Evolutionary conservation across 2,797 vertebrate genomes (phyloP).

Genomic region (Etheostoma perlongum): DNA sequence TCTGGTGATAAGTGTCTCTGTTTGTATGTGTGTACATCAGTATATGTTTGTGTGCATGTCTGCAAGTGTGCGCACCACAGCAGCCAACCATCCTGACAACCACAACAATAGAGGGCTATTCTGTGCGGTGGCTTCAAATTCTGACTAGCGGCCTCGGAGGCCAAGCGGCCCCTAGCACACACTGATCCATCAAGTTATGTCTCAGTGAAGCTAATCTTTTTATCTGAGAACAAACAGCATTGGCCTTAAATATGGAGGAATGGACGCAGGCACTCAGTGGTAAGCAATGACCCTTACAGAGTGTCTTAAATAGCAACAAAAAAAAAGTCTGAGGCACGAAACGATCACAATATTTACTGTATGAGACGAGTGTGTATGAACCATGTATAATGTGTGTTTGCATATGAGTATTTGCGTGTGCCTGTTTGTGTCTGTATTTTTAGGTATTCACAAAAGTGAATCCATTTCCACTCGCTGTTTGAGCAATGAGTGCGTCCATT

Average conservation of each 20-base stretch:
- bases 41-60: conserved; percentile 59
- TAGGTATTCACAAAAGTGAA: conserved; percentile 17
- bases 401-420: conserved; percentile 5
- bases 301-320: conserved; percentile 35
- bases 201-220: conserved; percentile 64
- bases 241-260: conserved; percentile 60
- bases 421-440: neutral
- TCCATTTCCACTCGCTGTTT: conserved; percentile 34
- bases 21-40: conserved; percentile 55
- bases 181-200: conserved; percentile 64
- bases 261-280: conserved; percentile 28
- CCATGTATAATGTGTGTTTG: conserved; percentile 6
- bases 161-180: conserved; percentile 46
- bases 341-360: conserved; percentile 17
- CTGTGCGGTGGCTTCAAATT: conserved; percentile 51
- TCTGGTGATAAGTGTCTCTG: conserved; percentile 68
- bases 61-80: conserved; percentile 50
- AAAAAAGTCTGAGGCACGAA: conserved; percentile 20
- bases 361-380: neutral
- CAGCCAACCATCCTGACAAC: conserved; percentile 60
- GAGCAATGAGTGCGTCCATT: conserved; percentile 34
- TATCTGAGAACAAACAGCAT: conserved; percentile 67
- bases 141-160: conserved; percentile 40
- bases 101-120: conserved; percentile 69
- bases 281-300: conserved; percentile 22